These are phyloP conservation scores for Allolobophora icterica DNA, from an alignment of 2,888 invertebrate genomes.

Conservation along the genomic window DNA sequence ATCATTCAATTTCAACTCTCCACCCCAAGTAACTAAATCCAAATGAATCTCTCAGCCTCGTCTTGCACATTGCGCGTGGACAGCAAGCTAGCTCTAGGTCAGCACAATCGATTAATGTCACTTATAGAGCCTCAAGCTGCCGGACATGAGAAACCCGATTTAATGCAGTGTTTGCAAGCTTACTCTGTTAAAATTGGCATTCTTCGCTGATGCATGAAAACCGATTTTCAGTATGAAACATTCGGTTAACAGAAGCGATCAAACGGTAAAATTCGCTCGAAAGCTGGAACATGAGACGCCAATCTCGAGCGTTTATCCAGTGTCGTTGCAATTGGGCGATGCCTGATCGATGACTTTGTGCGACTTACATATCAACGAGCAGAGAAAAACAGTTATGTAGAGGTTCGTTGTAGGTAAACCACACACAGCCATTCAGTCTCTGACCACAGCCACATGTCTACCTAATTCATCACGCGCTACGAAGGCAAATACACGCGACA, in stretches of 20 bases:
- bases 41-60: neutral
- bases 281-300: neutral
- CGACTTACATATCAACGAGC: slow-evolving; percentile 11
- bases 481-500: neutral
- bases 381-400: neutral
- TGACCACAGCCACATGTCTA: neutral
- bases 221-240: slow-evolving; percentile 17
- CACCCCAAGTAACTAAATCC: neutral
- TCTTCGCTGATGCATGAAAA: neutral
- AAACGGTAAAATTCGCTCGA: neutral
- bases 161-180: neutral
- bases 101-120: neutral
- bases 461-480: neutral
- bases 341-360: slow-evolving; percentile 10
- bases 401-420: neutral
- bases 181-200: neutral
- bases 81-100: neutral
- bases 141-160: neutral
- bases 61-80: neutral
- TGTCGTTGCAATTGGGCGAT: neutral
- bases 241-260: neutral
- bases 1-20: neutral
- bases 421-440: neutral
- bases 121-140: neutral
- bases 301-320: neutral